phyloP scores from a whole-genome alignment of 2,797 vertebrate species.

The Lycodopsis pacificus region DNA sequence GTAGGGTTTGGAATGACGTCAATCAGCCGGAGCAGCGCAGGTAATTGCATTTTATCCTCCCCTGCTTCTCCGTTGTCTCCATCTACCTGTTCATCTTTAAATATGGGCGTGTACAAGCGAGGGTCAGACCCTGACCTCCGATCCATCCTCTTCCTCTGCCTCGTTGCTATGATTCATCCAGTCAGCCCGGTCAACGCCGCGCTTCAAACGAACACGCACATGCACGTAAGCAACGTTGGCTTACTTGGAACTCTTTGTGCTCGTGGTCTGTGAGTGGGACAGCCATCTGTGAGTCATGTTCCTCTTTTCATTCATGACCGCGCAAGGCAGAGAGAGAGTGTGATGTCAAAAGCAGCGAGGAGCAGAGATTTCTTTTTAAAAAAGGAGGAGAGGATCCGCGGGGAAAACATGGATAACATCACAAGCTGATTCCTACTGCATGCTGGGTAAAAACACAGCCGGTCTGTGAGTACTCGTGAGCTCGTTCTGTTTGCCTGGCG shows the following conservation, averaged over 20 bases:
- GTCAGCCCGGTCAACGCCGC: slow-evolving; percentile 56
- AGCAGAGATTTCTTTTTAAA: neutral
- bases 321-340: slow-evolving; percentile 14
- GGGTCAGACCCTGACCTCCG: slow-evolving; percentile 17
- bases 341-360: slow-evolving; percentile 35
- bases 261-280: slow-evolving; percentile 53
- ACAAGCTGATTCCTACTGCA: slow-evolving; percentile 5
- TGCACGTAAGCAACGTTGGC: neutral
- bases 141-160: slow-evolving; percentile 17
- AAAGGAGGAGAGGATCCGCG: slow-evolving; percentile 5
- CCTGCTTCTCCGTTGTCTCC: neutral
- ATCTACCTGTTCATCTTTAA: slow-evolving; percentile 11
- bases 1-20: neutral
- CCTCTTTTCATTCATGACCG: slow-evolving; percentile 66
- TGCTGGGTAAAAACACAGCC: slow-evolving; percentile 7
- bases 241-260: slow-evolving; percentile 40
- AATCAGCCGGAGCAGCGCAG: slow-evolving; percentile 18
- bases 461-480: slow-evolving; percentile 34
- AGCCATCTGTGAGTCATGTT: slow-evolving; percentile 59
- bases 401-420: neutral
- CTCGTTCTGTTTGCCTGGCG: slow-evolving; percentile 15
- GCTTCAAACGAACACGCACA: slow-evolving; percentile 20
- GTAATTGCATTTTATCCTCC: slow-evolving; percentile 17
- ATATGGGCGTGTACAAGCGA: neutral
- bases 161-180: slow-evolving; percentile 63